A percentile compares a stretch with the other conserved stretches of the same genome.
phyloP scores from a whole-genome alignment of 1,140 invertebrate species.

The Oppia nitens region DNA sequence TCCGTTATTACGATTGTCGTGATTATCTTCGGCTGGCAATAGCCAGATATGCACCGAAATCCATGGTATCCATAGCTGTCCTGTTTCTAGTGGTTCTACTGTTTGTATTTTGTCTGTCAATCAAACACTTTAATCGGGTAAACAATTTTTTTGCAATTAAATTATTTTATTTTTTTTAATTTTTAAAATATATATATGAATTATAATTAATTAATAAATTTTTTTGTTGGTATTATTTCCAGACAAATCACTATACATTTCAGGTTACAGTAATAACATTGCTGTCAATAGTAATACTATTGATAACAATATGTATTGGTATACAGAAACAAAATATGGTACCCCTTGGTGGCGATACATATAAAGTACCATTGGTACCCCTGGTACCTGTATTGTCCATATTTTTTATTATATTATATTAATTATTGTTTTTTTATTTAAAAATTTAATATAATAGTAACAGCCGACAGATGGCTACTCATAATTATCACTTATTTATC shows the following conservation, averaged over 20 bases:
- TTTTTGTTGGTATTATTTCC: no score
- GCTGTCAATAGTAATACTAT: conserved; percentile 5
- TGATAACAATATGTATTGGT: conserved; percentile 30
- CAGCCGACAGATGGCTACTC: no score
- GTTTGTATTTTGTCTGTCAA: conserved; percentile 17
- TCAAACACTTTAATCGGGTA: conserved; percentile 13
- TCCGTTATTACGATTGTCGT: neutral
- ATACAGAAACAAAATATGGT: conserved; percentile 55
- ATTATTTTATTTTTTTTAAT: conserved; percentile 7
- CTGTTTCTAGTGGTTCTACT: conserved; percentile 9
- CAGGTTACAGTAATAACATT: conserved; percentile 12
- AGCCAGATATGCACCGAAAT: conserved; percentile 3
- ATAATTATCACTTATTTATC: no score
- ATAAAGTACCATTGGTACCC: conserved; percentile 51
- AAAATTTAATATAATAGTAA: no score
- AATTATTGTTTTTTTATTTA: conserved; percentile 56
- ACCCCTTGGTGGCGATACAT: conserved; percentile 44
- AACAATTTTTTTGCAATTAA: neutral
- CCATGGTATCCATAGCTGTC: conserved; percentile 13
- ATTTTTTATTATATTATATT: conserved; percentile 53
- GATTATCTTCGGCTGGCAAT: neutral
- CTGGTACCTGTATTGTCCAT: conserved; percentile 59
- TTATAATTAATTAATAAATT: conserved; percentile 11
- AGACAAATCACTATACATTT: conserved; percentile 6
- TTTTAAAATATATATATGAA: neutral